These are phyloP conservation scores for Drosophila mulleri DNA, from an alignment of 2,888 invertebrate genomes.

Conservation along the genomic window DNA sequence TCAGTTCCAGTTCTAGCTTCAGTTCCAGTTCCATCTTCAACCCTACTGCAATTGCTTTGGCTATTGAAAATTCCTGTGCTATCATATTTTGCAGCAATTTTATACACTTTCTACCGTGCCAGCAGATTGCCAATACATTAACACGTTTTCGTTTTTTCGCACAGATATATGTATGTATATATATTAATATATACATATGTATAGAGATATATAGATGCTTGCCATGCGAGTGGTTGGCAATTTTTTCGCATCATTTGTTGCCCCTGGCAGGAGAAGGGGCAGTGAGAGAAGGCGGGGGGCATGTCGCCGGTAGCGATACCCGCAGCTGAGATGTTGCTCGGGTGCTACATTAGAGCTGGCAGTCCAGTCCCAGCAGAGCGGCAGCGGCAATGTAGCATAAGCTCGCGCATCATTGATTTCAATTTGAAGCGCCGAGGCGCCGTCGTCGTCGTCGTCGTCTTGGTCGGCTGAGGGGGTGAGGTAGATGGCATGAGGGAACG, in stretches of 20 bases:
- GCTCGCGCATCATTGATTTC: conserved; percentile 83
- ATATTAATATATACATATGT: background rate
- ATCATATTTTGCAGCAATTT: conserved; percentile 48
- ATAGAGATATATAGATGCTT: conserved; percentile 20
- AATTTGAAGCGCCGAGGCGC: conserved; percentile 66
- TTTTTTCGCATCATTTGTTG: conserved; percentile 79
- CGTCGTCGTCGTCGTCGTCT: conserved; percentile 43
- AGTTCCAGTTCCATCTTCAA: background rate
- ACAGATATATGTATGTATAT: background rate
- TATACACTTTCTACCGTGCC: conserved; percentile 44
- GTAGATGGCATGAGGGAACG: background rate
- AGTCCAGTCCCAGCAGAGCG: conserved; percentile 19
- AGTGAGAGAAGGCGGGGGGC: background rate
- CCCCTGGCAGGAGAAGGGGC: conserved; percentile 13
- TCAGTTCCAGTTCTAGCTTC: too few relatives aligned
- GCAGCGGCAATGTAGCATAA: conserved; percentile 71
- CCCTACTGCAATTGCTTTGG: conserved; percentile 9
- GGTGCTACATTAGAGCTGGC: conserved; percentile 53
- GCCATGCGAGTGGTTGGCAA: conserved; percentile 64
- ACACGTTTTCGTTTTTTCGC: conserved; percentile 65
- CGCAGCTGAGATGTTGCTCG: conserved; percentile 46
- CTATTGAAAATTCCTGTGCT: conserved; percentile 39
- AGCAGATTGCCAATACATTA: conserved; percentile 69
- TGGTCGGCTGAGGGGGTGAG: background rate
- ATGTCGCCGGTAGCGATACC: conserved; percentile 61